Percentiles rank a stretch among this genome's conserved stretches.
These are phyloP conservation scores for Helicoverpa assulta DNA, from an alignment of 2,888 invertebrate species.

Conservation along the genomic window DNA sequence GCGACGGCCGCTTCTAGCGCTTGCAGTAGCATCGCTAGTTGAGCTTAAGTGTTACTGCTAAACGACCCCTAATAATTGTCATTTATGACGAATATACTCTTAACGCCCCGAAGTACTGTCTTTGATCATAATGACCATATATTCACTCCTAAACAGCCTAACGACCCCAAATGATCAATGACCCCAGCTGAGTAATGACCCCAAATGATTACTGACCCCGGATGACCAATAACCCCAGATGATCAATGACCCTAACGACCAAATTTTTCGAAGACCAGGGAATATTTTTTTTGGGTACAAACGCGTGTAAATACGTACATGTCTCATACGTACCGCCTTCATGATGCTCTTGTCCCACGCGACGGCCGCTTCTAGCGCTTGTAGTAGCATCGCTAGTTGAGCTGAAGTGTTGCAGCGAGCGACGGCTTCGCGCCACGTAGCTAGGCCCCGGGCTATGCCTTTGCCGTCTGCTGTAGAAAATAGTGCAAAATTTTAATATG, in stretches of 20 bases:
- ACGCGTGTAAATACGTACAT: constrained; percentile 37
- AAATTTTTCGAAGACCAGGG: too few species aligned
- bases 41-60: constrained; percentile 87
- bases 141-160: too few species aligned
- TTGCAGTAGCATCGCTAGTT: constrained; percentile 93
- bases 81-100: too few species aligned
- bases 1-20: constrained; percentile 97
- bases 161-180: too few species aligned
- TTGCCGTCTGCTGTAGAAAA: constrained; percentile 70
- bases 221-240: too few species aligned
- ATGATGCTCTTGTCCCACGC: constrained; percentile 99
- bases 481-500: neutral
- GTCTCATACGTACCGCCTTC: constrained; percentile 96
- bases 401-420: constrained; percentile 95
- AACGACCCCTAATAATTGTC: too few species aligned
- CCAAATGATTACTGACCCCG: too few species aligned
- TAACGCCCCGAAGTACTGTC: too few species aligned
- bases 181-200: too few species aligned
- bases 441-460: constrained; percentile 94
- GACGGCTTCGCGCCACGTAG: constrained; percentile 97
- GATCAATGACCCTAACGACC: too few species aligned
- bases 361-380: constrained; percentile 97
- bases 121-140: too few species aligned
- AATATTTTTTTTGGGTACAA: too few species aligned
- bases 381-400: constrained; percentile 94